Evolutionary conservation across 2,797 vertebrate genomes (phyloP).

Genomic region (Crax fasciolata): DNA sequence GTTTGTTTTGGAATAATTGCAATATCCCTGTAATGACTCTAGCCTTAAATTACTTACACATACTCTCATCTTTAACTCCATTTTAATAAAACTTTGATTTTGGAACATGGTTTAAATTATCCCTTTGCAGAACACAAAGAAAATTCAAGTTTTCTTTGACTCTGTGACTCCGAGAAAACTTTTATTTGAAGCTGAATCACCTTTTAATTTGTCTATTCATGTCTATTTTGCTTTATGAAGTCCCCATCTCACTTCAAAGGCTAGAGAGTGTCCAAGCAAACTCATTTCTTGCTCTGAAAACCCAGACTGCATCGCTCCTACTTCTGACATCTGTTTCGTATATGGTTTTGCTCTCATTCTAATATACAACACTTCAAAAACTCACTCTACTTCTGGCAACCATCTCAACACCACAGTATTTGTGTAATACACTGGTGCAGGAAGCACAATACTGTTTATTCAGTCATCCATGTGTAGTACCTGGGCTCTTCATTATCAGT

Average conservation of each 20-base stretch:
- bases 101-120: slow-evolving; percentile 2
- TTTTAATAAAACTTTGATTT: slow-evolving; percentile 17
- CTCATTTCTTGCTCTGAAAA: not conserved
- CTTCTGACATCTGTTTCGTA: not conserved
- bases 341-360: not conserved
- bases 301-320: not conserved
- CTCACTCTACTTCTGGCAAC: not conserved
- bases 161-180: not conserved
- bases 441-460: slow-evolving; percentile 24
- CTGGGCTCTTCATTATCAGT: not conserved
- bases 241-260: not conserved
- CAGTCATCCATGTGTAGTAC: not conserved
- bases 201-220: accelerated
- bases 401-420: not conserved
- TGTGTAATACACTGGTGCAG: not conserved
- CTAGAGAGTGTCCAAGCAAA: not conserved
- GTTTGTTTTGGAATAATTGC: slow-evolving; percentile 37
- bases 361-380: not conserved
- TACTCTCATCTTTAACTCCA: slow-evolving; percentile 17
- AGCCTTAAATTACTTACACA: not conserved
- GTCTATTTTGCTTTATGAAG: not conserved
- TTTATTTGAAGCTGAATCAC: not conserved
- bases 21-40: not conserved
- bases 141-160: slow-evolving; percentile 3
- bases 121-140: not conserved